These are phyloP conservation scores for Apis laboriosa DNA, from an alignment of 1,140 invertebrate genomes.

Conservation along the genomic window DNA sequence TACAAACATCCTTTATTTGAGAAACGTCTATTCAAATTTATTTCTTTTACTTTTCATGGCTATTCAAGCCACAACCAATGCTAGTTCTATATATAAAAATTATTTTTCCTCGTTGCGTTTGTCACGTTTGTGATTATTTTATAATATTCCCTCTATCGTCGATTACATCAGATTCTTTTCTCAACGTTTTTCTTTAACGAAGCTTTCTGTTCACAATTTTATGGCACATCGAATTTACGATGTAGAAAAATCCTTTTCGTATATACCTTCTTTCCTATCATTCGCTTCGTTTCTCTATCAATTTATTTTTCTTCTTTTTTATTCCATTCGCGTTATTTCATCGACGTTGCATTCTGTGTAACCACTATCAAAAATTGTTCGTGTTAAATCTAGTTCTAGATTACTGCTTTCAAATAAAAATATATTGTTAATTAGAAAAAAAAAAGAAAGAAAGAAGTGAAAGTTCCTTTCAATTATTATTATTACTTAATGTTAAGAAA, in stretches of 20 bases:
- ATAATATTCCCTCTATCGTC: neutral
- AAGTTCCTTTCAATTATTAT: too few species aligned
- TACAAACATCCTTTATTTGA: too few species aligned
- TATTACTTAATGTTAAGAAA: too few species aligned
- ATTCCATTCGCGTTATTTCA: neutral
- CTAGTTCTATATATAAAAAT: too few species aligned
- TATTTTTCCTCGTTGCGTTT: too few species aligned
- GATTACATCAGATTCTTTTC: neutral
- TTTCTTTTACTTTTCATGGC: too few species aligned
- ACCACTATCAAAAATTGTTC: neutral
- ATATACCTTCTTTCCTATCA: neutral
- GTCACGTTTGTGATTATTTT: too few species aligned
- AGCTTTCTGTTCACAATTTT: neutral
- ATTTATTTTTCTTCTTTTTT: constrained; percentile 15
- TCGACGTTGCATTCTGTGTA: neutral
- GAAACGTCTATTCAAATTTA: too few species aligned
- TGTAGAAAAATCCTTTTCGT: too few species aligned
- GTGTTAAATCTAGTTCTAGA: neutral
- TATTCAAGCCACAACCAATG: too few species aligned
- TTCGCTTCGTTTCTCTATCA: neutral
- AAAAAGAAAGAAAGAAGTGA: too few species aligned
- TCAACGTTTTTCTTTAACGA: too few species aligned
- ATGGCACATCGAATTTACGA: neutral
- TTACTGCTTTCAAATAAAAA: neutral
- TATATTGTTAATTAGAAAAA: neutral